These are phyloP conservation scores for Onychomys torridus DNA, from an alignment of 2,797 vertebrate genomes.

Conservation along the genomic window DNA sequence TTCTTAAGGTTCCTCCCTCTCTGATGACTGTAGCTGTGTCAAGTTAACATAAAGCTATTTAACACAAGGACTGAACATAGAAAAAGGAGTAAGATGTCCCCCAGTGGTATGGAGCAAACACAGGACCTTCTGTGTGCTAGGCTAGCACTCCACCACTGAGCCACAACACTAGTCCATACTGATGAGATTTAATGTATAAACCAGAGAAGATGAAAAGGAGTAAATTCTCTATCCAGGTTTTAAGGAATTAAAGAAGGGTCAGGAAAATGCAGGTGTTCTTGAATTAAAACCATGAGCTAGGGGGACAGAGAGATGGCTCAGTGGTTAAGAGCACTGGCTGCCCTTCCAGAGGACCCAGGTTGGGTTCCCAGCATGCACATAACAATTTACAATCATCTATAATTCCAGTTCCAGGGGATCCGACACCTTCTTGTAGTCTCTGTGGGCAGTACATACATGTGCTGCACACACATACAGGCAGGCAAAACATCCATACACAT, in stretches of 20 bases:
- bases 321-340: background rate
- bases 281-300: conserved; percentile 89
- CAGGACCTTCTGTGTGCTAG: background rate
- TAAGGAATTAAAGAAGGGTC: background rate
- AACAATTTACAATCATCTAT: background rate
- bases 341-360: background rate
- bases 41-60: background rate
- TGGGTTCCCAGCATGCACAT: background rate
- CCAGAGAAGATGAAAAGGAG: background rate
- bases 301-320: conserved; percentile 69
- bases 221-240: background rate
- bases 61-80: background rate
- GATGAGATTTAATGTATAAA: background rate
- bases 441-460: background rate
- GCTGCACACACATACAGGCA: background rate
- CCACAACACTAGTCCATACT: background rate
- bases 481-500: background rate
- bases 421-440: background rate
- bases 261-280: background rate
- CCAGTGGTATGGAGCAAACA: background rate
- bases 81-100: background rate
- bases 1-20: background rate
- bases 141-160: background rate
- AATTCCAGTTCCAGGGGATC: background rate
- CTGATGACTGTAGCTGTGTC: background rate